Evolutionary conservation across 1,140 invertebrate species (phyloP).

Genomic region (Babylonia areolata): DNA sequence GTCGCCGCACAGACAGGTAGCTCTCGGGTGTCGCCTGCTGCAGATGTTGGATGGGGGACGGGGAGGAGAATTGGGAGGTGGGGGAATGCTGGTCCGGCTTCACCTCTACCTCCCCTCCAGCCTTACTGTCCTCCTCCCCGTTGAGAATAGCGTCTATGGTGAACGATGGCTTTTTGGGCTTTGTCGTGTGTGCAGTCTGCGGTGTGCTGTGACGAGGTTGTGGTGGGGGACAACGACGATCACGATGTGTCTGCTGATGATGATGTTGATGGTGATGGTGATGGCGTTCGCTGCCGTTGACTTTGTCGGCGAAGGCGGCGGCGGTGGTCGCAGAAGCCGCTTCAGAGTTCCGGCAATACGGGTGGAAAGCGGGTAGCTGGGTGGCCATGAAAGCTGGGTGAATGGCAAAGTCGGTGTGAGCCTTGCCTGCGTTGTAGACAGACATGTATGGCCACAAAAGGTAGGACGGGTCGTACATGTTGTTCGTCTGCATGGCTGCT

Average conservation of each 20-base stretch:
- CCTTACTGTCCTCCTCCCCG: slow-evolving; percentile 49
- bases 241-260: background rate
- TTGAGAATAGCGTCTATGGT: slow-evolving; percentile 89
- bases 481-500: slow-evolving; percentile 39
- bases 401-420: slow-evolving; percentile 43
- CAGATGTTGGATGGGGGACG: slow-evolving; percentile 25
- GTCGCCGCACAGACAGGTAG: slow-evolving; percentile 35
- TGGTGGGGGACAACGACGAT: background rate
- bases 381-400: slow-evolving; percentile 62
- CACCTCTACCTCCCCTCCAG: slow-evolving; percentile 22
- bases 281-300: background rate
- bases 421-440: slow-evolving; percentile 39
- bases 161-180: slow-evolving; percentile 80
- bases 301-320: background rate
- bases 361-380: slow-evolving; percentile 45
- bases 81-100: background rate
- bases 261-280: background rate
- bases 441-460: slow-evolving; percentile 45
- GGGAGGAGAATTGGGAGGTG: slow-evolving; percentile 7
- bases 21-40: slow-evolving; percentile 40
- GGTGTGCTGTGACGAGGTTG: background rate
- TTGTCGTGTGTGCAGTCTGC: background rate
- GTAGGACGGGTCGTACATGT: slow-evolving; percentile 31
- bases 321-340: background rate
- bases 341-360: slow-evolving; percentile 33